A percentile compares a stretch with the other conserved stretches of the same genome.
Evolutionary conservation across 2,797 vertebrate genomes (phyloP).

Genomic region (Gastrophryne carolinensis): DNA sequence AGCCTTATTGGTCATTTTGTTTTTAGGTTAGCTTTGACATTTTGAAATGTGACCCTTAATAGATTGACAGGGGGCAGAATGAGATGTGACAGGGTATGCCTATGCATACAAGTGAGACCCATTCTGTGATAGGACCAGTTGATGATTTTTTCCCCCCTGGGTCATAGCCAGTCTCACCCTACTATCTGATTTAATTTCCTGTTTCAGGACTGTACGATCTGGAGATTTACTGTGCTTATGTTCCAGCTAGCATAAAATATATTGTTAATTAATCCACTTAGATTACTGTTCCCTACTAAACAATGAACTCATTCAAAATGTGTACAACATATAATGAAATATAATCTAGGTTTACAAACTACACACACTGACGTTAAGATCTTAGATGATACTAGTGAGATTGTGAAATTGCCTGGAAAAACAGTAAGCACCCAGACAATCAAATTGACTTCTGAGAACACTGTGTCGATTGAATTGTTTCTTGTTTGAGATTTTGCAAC

Average conservation of each 20-base stretch:
- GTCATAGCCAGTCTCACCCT: too few relatives aligned
- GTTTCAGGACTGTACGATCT: neutral
- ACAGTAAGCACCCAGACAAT: neutral
- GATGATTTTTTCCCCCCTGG: too few relatives aligned
- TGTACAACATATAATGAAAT: neutral
- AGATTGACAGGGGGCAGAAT: too few relatives aligned
- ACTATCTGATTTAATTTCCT: too few relatives aligned
- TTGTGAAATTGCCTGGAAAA: neutral
- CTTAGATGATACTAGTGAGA: neutral
- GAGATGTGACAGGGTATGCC: too few relatives aligned
- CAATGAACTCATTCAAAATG: too few relatives aligned
- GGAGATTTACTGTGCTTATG: neutral
- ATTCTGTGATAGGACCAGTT: too few relatives aligned
- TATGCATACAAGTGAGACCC: too few relatives aligned
- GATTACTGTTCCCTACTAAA: too few relatives aligned
- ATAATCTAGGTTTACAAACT: neutral
- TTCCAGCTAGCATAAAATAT: neutral
- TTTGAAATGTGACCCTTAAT: too few relatives aligned
- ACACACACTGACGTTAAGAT: neutral
- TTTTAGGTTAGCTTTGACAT: too few relatives aligned
- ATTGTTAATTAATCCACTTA: neutral
- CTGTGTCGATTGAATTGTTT: neutral
- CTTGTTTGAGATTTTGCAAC: neutral
- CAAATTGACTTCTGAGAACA: neutral
- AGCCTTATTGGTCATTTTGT: too few relatives aligned